These are phyloP conservation scores for Isotomurus palustris DNA, from an alignment of 2,888 invertebrate genomes.

Conservation along the genomic window DNA sequence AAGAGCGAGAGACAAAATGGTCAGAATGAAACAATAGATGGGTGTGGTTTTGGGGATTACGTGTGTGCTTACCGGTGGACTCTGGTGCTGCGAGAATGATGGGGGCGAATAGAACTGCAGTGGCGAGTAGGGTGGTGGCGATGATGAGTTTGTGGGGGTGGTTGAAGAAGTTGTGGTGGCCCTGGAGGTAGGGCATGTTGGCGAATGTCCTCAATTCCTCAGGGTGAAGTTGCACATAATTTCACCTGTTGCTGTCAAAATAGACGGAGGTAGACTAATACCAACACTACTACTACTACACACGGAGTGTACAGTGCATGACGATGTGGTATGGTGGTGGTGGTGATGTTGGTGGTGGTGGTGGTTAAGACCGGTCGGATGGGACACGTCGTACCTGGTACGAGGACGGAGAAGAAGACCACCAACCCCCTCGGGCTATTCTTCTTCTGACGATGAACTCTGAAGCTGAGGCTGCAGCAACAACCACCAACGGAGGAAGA, in stretches of 20 bases:
- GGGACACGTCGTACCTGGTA: neutral
- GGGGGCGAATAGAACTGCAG: neutral
- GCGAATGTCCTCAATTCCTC: too few species aligned
- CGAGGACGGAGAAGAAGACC: neutral
- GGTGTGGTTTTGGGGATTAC: too few species aligned
- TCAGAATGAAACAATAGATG: neutral
- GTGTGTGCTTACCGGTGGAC: too few species aligned
- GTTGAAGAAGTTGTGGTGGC: neutral
- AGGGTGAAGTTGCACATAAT: too few species aligned
- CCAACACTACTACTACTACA: too few species aligned
- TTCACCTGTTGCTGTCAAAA: too few species aligned
- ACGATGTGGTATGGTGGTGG: too few species aligned
- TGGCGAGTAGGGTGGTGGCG: neutral
- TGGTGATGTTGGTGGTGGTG: too few species aligned
- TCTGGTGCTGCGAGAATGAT: neutral
- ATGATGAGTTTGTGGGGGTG: neutral
- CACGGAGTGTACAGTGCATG: too few species aligned
- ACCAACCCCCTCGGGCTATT: neutral
- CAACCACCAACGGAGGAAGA: neutral
- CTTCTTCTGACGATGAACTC: neutral
- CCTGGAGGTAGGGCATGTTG: neutral
- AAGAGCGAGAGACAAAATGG: conserved; percentile 2
- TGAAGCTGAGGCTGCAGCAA: neutral
- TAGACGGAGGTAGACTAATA: too few species aligned
- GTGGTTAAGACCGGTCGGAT: too few species aligned